Evolutionary conservation across 2,113 vertebrate genomes (phyloP).

Genomic region (Chloropsis cyanopogon): DNA sequence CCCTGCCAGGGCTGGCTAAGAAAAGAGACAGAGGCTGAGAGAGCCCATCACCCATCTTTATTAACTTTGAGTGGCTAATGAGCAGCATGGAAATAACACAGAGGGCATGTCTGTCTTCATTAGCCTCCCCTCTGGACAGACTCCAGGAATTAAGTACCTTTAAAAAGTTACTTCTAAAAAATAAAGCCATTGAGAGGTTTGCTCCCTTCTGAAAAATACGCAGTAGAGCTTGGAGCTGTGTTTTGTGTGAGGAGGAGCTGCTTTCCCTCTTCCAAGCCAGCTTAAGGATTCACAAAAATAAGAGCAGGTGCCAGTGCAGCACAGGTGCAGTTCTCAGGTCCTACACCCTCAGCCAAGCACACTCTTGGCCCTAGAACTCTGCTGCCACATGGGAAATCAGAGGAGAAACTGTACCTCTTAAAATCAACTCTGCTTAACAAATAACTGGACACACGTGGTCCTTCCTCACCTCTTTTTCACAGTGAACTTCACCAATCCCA

Average conservation of each 20-base stretch:
- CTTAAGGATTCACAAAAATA: neutral
- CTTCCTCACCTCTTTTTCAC: neutral
- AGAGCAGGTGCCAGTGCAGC: neutral
- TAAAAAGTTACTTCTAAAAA: slow-evolving; percentile 58
- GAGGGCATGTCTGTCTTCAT: neutral
- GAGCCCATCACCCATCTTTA: slow-evolving; percentile 48
- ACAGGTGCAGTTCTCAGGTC: neutral
- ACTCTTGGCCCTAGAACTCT: neutral
- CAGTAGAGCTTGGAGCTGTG: neutral
- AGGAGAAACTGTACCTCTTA: neutral
- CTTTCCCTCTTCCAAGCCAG: neutral
- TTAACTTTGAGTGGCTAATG: slow-evolving; percentile 25
- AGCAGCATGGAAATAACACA: neutral
- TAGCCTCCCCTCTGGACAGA: neutral
- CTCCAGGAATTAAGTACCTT: neutral
- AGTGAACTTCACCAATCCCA: rapidly evolving
- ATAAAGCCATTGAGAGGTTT: slow-evolving; percentile 46
- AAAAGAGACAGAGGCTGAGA: neutral
- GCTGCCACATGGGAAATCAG: neutral
- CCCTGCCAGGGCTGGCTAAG: neutral
- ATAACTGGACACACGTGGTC: rapidly evolving
- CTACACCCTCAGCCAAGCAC: no score
- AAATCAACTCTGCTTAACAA: no score
- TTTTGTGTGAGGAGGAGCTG: neutral
- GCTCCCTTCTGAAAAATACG: slow-evolving; percentile 65